Base-by-base conservation (phyloP, 2,888 invertebrate species). In the Lasioglossum vierecki region DNA sequence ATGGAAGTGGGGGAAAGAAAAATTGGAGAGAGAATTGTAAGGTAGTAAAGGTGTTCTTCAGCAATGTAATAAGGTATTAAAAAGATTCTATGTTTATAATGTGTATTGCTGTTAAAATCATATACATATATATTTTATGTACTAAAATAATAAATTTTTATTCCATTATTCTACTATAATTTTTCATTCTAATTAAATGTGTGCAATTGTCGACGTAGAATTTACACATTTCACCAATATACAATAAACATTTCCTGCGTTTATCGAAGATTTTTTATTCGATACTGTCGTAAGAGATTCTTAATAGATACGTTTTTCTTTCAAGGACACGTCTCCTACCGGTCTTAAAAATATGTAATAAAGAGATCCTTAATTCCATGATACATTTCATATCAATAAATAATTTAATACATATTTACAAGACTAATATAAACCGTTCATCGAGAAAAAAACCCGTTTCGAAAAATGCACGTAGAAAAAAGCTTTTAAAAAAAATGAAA, bases 101-200 rank as follows among this genome's bases (percentile, higher is more conserved):
- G 78, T 89, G 82, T 84, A 88, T 88, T 88, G 57, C 87, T 88
- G 88, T 90, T 90, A 85, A 88, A 74, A 79, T 80, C 79, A 71
- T 85, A 88, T 85, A 88, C 81, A 88, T 84, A 88, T 79, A 87
- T 72, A 88, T 88, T 90, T 89, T 90, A 88, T 90, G 86, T 90
- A 90, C 44, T 75, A 74, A 86, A 79, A 57, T 80, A 90, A 90
- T 90, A 90, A 90, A 89, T 89, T 85, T 89, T 82, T 90, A 89
- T 85, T 88, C 76, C 66, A 85, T 80, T 86, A 85, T 85, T 80
- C 84, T 78, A 79, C 30, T 35, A 60, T 39, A 76, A 75, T 22
- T 72, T 80, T 53, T 84, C 13, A 53, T 74, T 80, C 46, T 26
- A 35, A 63, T 72, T 22, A 30, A 39, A 18, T n/a, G 30, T 13